These are phyloP conservation scores for Argentina silus DNA, from an alignment of 2,797 vertebrate species.

Conservation along the genomic window DNA sequence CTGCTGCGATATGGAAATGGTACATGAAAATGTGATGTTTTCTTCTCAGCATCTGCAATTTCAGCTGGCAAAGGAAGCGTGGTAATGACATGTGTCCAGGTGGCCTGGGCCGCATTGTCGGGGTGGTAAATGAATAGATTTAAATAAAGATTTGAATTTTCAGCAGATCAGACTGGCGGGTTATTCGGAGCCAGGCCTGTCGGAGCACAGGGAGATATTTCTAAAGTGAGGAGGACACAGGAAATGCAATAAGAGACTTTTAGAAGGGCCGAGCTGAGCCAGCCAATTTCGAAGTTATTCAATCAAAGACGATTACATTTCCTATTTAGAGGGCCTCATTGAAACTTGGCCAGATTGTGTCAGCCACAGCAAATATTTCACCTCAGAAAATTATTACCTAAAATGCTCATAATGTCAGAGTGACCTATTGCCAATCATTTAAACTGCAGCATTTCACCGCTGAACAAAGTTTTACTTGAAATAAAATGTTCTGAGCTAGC, in stretches of 20 bases:
- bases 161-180: constrained; percentile 26
- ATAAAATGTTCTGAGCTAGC: constrained; percentile 26
- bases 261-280: constrained; percentile 55
- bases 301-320: constrained; percentile 72
- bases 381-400: constrained; percentile 52
- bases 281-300: constrained; percentile 68
- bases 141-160: constrained; percentile 59
- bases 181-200: constrained; percentile 48
- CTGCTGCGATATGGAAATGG: constrained; percentile 55
- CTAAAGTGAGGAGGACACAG: constrained; percentile 49
- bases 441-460: constrained; percentile 17
- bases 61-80: constrained; percentile 44
- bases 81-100: constrained; percentile 61
- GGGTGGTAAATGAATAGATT: constrained; percentile 64
- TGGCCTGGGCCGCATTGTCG: constrained; percentile 23
- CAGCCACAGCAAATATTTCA: constrained; percentile 56
- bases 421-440: constrained; percentile 46
- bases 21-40: constrained; percentile 55
- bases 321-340: constrained; percentile 52
- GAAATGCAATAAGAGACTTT: constrained; percentile 52
- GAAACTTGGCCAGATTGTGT: constrained; percentile 60
- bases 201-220: constrained; percentile 37
- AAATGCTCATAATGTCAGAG: constrained; percentile 54
- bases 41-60: constrained; percentile 57
- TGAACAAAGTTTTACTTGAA: constrained; percentile 25